These are phyloP conservation scores for Rhysida immarginata DNA, from an alignment of 1,140 invertebrate genomes.

Conservation along the genomic window DNA sequence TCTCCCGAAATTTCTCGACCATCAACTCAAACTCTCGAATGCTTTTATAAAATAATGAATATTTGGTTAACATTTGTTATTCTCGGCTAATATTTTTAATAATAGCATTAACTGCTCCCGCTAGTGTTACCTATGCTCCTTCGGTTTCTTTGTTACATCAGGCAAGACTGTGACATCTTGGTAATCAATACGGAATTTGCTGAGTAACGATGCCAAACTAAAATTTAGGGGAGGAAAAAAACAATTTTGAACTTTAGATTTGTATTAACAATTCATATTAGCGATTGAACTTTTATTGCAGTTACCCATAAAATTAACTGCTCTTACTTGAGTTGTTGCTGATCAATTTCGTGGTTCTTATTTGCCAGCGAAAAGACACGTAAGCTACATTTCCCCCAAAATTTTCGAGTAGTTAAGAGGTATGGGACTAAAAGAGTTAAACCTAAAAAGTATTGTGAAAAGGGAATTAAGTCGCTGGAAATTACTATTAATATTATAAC, in stretches of 20 bases:
- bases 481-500: too few relatives aligned
- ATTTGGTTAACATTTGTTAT: background rate
- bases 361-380: conserved; percentile 80
- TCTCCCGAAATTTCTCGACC: background rate
- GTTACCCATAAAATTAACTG: too few relatives aligned
- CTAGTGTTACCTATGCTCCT: conserved; percentile 22
- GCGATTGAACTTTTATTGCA: too few relatives aligned
- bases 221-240: background rate
- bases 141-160: conserved; percentile 55
- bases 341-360: conserved; percentile 42
- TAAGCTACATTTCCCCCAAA: conserved; percentile 70
- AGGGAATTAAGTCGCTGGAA: too few relatives aligned
- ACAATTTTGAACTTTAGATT: background rate
- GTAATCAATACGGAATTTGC: conserved; percentile 87
- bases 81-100: too few relatives aligned
- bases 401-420: conserved; percentile 67
- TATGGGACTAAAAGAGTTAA: conserved; percentile 84
- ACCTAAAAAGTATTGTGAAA: too few relatives aligned
- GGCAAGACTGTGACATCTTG: conserved; percentile 78
- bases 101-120: too few relatives aligned
- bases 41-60: background rate
- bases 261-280: too few relatives aligned
- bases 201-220: conserved; percentile 81
- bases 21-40: conserved; percentile 3
- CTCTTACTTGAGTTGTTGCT: conserved; percentile 36